Evolutionary conservation across 2,888 invertebrate genomes (phyloP).

Genomic region (Dolichomitus sp.): DNA sequence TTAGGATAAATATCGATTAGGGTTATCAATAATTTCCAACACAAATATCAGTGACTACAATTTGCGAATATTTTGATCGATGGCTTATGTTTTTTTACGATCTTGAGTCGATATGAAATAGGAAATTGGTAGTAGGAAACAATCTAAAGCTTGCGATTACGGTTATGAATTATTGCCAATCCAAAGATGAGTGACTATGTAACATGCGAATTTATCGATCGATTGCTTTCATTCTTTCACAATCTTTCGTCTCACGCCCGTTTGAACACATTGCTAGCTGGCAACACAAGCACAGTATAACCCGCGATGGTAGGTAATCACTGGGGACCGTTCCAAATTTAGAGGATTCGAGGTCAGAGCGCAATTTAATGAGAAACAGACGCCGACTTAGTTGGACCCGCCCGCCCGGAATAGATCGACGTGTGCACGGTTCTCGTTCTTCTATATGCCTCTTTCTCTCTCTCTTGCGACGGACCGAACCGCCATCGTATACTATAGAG

Average conservation of each 20-base stretch:
- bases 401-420: constrained; percentile 83
- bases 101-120: constrained; percentile 6
- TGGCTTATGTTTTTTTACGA: constrained; percentile 23
- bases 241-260: constrained; percentile 10
- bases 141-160: not conserved
- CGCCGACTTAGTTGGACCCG: constrained; percentile 83
- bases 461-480: constrained; percentile 51
- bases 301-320: constrained; percentile 78
- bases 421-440: constrained; percentile 67
- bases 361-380: constrained; percentile 86
- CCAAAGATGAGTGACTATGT: constrained; percentile 6
- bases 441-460: constrained; percentile 30
- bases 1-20: not conserved
- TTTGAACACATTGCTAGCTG: constrained; percentile 28
- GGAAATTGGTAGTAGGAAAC: too few relatives aligned
- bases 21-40: constrained; percentile 6
- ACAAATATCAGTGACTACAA: constrained; percentile 7
- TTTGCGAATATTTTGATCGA: constrained; percentile 25
- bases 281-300: constrained; percentile 56
- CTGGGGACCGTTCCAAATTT: constrained; percentile 84
- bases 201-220: constrained; percentile 22
- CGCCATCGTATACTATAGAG: constrained; percentile 33
- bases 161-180: constrained; percentile 4
- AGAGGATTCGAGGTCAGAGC: constrained; percentile 84
- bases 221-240: constrained; percentile 28